phyloP scores from a whole-genome alignment of 2,797 vertebrate species.

The Lemur catta region DNA sequence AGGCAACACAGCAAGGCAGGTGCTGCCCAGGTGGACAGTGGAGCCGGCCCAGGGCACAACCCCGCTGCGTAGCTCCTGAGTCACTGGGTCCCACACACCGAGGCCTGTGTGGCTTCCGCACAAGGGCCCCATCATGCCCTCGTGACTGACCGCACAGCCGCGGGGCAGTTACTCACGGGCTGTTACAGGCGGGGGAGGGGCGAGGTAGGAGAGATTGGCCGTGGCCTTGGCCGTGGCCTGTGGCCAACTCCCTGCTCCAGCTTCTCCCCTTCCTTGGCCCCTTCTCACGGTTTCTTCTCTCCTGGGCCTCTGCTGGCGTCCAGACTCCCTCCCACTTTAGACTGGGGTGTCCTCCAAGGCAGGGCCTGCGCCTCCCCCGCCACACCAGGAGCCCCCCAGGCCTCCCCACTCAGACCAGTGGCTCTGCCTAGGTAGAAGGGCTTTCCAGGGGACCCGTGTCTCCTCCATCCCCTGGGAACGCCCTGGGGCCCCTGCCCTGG shows the following conservation, averaged over 20 bases:
- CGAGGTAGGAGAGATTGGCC: neutral
- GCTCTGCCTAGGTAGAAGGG: neutral
- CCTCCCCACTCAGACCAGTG: rapidly evolving
- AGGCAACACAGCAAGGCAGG: neutral
- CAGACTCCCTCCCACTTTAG: rapidly evolving
- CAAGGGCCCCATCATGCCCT: neutral
- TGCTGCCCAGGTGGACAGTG: neutral
- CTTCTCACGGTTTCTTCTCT: neutral
- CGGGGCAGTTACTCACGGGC: neutral
- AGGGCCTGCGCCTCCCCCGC: neutral
- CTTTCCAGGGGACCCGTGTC: neutral
- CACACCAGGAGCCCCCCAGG: too few species aligned
- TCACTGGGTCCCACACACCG: neutral
- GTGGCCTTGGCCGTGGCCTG: neutral
- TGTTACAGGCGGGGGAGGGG: rapidly evolving
- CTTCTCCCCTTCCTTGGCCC: neutral
- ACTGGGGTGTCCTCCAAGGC: neutral
- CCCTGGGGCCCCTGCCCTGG: neutral
- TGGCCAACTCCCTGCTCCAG: neutral
- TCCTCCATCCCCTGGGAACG: too few species aligned
- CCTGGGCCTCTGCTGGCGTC: neutral
- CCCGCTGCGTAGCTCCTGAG: neutral
- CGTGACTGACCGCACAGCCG: rapidly evolving
- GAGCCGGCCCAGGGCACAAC: neutral
- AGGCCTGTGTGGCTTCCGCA: neutral